A percentile compares a stretch with the other conserved stretches of the same genome.
These are phyloP conservation scores for Phania funesta DNA, from an alignment of 2,888 invertebrate genomes.

Conservation along the genomic window DNA sequence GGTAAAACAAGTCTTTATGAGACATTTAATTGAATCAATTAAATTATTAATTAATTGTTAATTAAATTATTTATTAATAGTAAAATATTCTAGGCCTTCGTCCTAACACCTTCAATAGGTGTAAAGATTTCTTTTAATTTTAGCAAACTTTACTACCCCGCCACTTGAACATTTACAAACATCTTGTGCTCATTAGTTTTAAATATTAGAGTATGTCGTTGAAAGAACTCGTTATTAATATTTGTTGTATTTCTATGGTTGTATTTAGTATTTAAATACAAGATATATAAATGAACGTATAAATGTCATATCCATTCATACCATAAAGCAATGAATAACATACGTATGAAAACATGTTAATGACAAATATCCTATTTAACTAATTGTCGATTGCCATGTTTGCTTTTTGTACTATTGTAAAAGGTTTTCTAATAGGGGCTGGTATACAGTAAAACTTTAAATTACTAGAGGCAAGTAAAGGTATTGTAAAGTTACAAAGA, in stretches of 20 bases:
- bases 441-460: no score
- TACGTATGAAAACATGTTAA: constrained; percentile 4
- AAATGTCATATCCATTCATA: neutral
- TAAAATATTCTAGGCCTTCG: no score
- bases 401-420: neutral
- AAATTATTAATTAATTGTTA: no score
- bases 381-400: constrained; percentile 43
- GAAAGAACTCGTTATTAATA: neutral
- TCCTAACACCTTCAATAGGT: no score
- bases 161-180: neutral
- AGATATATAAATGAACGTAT: neutral
- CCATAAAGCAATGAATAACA: neutral
- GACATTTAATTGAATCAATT: no score
- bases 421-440: no score
- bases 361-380: constrained; percentile 24
- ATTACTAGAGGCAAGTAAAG: no score
- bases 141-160: neutral
- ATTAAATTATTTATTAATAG: no score
- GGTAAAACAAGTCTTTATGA: no score
- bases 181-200: constrained; percentile 38
- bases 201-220: neutral
- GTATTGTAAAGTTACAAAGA: no score
- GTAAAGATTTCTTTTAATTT: neutral
- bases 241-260: constrained; percentile 25
- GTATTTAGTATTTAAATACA: neutral